Conservation (phyloP, 2,113 vertebrate species). For the Laterallus jamaicensis region DNA sequence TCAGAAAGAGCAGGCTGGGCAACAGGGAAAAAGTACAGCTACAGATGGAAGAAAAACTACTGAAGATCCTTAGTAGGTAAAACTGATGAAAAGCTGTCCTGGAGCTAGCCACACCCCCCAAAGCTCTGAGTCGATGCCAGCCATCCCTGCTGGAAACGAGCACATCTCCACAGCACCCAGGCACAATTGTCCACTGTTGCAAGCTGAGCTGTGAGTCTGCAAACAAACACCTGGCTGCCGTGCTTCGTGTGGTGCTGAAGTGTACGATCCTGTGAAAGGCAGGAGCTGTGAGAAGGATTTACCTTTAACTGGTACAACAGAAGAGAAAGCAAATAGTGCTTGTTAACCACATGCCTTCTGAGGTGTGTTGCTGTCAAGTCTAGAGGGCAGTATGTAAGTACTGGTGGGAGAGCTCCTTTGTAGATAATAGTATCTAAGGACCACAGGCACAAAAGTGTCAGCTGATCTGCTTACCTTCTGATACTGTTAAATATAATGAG, state of each 20-base stretch:
- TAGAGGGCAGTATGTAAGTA: background rate
- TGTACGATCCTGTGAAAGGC: rapidly evolving
- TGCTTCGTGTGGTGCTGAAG: background rate
- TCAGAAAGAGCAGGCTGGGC: background rate
- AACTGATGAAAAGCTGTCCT: background rate
- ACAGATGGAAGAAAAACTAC: background rate
- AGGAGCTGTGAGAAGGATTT: background rate
- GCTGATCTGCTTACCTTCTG: background rate
- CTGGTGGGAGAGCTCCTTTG: background rate
- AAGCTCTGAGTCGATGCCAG: background rate
- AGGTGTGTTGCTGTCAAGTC: background rate
- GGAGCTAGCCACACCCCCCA: background rate
- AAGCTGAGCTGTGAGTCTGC: background rate
- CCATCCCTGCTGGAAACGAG: background rate
- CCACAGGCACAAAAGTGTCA: background rate
- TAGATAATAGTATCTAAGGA: background rate
- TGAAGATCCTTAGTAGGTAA: background rate
- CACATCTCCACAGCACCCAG: rapidly evolving
- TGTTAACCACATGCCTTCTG: background rate
- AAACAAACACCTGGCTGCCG: no score
- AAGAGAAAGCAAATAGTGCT: background rate
- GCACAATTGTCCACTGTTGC: rapidly evolving
- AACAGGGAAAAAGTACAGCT: background rate
- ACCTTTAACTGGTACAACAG: background rate
- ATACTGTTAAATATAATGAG: background rate